Evolutionary conservation across 2,113 vertebrate species (phyloP), one percentile per base, ranked within the genome.

Genomic region (Ptilorrhoa leucosticta): DNA sequence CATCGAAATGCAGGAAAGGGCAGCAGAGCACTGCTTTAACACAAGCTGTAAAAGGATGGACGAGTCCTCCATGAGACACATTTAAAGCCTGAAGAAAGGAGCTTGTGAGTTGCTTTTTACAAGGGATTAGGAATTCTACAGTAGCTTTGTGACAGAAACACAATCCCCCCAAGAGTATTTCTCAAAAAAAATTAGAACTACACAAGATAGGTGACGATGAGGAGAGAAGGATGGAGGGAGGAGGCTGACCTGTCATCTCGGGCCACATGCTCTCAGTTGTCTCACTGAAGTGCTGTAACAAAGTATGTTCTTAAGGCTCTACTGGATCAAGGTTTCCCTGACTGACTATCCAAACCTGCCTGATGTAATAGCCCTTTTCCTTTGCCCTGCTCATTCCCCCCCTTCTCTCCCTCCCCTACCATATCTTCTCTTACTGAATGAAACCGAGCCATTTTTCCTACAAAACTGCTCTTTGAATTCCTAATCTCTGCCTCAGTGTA

Each of bases 391-490:
- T 85, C 21, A 19, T 26, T 44, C 9, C 11, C 9, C 7, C 2
- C 4, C 4, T 23, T 12, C 73, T 26, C 58, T 37, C 76, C 39
- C 53, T 87, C 78, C 54, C 82, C 69, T 31, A 61, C 75, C 47
- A 47, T 79, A 47, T 47, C 76, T 73, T 54, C 42, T 85, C 44
- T 86, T 66, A 53, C 79, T 94, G 82, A 96, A 81, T 78, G 79
- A 83, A 90, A 81, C 26, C 0, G 1, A 96, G 80, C 76, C 37
- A 51, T 61, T 93, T 90, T 84, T 56, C 83, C 87, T 65, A 87
- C 82, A 91, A 89, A 96, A 90, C 83, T 6, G 26, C 73, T 84
- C 93, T 93, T 83, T 96, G 76, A 95, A 92, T 95, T 80, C 83
- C 89, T 89, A 79, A 93, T 96, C 81, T 84, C 92, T 92, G 45